Percentiles rank a stretch among this genome's conserved stretches.
Conservation (phyloP, 2,113 vertebrate genomes). For the Eudyptes chrysolophus region DNA sequence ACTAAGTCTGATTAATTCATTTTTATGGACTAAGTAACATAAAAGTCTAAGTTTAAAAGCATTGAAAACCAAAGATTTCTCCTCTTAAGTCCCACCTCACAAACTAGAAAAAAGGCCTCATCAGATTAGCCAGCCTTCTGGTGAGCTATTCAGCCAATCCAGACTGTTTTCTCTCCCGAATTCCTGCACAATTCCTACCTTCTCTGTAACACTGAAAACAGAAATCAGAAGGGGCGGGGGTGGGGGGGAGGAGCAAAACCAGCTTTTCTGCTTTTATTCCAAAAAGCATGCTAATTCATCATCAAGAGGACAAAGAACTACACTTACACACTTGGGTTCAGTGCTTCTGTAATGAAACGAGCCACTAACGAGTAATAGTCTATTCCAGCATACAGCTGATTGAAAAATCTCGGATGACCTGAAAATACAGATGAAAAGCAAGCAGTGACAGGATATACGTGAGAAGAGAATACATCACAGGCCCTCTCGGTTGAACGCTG, state of each 20-base stretch:
- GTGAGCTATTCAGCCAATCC: neutral
- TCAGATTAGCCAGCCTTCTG: neutral
- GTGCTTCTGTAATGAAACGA: conserved; percentile 83
- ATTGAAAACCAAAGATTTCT: neutral
- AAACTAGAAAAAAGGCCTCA: neutral
- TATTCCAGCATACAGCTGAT: conserved; percentile 85
- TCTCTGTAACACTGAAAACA: neutral
- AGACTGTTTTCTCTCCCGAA: neutral
- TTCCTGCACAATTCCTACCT: neutral
- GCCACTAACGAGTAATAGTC: conserved; percentile 86
- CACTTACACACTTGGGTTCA: conserved; percentile 88
- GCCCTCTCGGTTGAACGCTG: neutral
- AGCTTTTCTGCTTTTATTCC: neutral
- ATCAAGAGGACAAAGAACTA: neutral
- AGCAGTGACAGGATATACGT: neutral
- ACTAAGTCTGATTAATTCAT: neutral
- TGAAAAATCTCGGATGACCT: conserved; percentile 88
- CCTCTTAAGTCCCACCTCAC: neutral
- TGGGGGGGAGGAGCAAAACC: no score
- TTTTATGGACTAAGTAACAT: neutral
- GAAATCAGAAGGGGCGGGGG: neutral
- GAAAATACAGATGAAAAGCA: conserved; percentile 49
- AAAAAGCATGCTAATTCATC: neutral
- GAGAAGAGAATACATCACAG: neutral
- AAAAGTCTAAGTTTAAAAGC: neutral